Conservation (phyloP, 37 sponge, comb jelly and placozoan genomes). For the Lycopodina hypogea region DNA sequence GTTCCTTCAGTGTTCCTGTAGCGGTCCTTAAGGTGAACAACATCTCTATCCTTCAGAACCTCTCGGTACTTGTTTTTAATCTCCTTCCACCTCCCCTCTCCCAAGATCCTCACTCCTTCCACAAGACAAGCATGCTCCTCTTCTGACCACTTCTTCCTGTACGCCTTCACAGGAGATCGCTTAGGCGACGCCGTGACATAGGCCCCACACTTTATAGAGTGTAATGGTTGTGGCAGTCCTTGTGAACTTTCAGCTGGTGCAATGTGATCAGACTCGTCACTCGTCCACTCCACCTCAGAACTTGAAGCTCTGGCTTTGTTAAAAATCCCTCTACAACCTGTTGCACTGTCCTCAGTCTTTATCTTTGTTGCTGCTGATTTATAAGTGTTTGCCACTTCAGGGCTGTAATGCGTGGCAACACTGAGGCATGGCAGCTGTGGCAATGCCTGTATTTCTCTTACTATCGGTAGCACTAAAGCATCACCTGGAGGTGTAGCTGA, state of each 20-base stretch:
- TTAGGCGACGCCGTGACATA: background rate
- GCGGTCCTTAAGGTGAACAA: background rate
- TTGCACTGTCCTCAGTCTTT: background rate
- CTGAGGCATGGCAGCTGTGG: too few relatives aligned
- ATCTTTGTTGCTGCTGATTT: background rate
- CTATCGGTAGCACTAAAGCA: background rate
- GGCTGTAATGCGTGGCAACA: too few relatives aligned
- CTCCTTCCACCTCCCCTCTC: slow-evolving; percentile 7
- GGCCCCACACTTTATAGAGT: background rate
- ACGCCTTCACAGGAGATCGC: background rate
- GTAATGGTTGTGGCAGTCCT: too few relatives aligned
- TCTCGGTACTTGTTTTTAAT: background rate
- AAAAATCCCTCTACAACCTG: background rate
- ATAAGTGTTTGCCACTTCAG: too few relatives aligned
- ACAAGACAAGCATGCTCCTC: background rate
- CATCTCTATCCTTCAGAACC: background rate
- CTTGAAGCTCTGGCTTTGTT: background rate
- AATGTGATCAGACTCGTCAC: background rate
- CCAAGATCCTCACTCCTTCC: background rate
- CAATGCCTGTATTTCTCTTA: background rate
- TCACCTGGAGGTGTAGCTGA: too few relatives aligned
- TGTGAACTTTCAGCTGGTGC: background rate
- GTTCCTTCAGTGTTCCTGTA: slow-evolving; percentile 4
- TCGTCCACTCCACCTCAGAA: background rate
- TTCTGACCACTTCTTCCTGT: slow-evolving; percentile 9